These are phyloP conservation scores for Tanypteryx hageni DNA, from an alignment of 2,888 invertebrate genomes.

Conservation along the genomic window DNA sequence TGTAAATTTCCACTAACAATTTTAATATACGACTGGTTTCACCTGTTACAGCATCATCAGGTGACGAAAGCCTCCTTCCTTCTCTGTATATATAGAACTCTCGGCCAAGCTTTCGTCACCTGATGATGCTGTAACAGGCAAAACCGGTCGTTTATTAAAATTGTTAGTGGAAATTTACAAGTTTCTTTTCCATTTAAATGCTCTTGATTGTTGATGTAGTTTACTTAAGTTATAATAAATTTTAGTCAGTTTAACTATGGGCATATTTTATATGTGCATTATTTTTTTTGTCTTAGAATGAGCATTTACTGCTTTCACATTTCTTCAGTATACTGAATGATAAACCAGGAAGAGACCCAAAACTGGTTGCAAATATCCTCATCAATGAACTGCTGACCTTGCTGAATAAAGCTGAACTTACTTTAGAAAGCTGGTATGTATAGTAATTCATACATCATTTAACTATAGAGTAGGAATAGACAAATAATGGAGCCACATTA, in stretches of 20 bases:
- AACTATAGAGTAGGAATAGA: neutral
- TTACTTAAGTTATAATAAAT: neutral
- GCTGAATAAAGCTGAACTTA: conserved; percentile 78
- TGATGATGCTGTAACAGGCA: too few relatives aligned
- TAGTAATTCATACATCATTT: neutral
- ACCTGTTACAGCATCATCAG: too few relatives aligned
- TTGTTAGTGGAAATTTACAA: too few relatives aligned
- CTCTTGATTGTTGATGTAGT: too few relatives aligned
- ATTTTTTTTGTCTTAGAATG: conserved; percentile 76
- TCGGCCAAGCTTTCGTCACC: too few relatives aligned
- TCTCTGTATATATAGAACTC: too few relatives aligned
- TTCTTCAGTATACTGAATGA: conserved; percentile 78
- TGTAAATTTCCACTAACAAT: too few relatives aligned
- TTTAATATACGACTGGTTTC: too few relatives aligned
- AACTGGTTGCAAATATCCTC: conserved; percentile 82
- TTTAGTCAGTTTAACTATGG: conserved; percentile 13
- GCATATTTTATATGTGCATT: conserved; percentile 59
- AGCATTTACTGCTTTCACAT: conserved; percentile 78
- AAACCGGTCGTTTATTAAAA: too few relatives aligned
- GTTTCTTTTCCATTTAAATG: too few relatives aligned
- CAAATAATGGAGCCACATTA: neutral
- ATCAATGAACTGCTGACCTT: conserved; percentile 83
- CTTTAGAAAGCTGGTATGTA: conserved; percentile 40
- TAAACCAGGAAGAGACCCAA: conserved; percentile 76
- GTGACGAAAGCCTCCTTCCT: too few relatives aligned